Evolutionary conservation across 64 coral and sea anemone genomes (phyloP).

Genomic region (Montipora efflorescens): DNA sequence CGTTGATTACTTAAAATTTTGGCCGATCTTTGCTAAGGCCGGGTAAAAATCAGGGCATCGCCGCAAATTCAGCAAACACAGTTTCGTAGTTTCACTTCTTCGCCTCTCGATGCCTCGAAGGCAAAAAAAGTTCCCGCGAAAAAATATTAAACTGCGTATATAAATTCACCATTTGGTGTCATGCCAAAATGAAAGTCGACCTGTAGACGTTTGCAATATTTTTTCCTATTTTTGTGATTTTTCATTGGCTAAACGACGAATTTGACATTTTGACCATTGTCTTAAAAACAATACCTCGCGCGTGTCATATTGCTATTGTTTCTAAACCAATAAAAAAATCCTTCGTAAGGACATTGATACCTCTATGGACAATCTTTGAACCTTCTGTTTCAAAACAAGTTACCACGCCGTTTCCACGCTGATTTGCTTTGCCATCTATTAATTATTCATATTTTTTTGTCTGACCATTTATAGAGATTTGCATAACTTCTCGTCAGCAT

Average conservation of each 20-base stretch:
- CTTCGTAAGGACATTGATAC: slow-evolving; percentile 2
- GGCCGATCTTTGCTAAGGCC: slow-evolving; percentile 11
- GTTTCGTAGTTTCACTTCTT: not conserved
- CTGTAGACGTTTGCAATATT: slow-evolving; percentile 56
- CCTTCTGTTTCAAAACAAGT: slow-evolving; percentile 49
- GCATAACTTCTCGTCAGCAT: not conserved
- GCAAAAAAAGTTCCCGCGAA: slow-evolving; percentile 72
- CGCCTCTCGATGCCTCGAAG: not conserved
- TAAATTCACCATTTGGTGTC: slow-evolving; percentile 65
- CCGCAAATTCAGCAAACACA: not conserved
- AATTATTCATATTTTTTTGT: not conserved
- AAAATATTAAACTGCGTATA: slow-evolving; percentile 83
- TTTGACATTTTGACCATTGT: slow-evolving; percentile 37
- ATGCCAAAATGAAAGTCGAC: slow-evolving; percentile 46
- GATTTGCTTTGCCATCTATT: not conserved
- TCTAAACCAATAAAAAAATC: not conserved
- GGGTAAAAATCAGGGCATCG: slow-evolving; percentile 16
- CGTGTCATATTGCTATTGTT: slow-evolving; percentile 5
- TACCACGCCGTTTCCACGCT: slow-evolving; percentile 30
- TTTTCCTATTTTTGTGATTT: slow-evolving; percentile 48
- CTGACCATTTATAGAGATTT: not conserved
- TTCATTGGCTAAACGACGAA: slow-evolving; percentile 53
- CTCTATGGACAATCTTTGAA: slow-evolving; percentile 24
- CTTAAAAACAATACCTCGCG: slow-evolving; percentile 29
- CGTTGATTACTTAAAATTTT: not conserved